Base-by-base conservation (phyloP, 2,888 invertebrate genomes). In the Oxytorus armatus region DNA sequence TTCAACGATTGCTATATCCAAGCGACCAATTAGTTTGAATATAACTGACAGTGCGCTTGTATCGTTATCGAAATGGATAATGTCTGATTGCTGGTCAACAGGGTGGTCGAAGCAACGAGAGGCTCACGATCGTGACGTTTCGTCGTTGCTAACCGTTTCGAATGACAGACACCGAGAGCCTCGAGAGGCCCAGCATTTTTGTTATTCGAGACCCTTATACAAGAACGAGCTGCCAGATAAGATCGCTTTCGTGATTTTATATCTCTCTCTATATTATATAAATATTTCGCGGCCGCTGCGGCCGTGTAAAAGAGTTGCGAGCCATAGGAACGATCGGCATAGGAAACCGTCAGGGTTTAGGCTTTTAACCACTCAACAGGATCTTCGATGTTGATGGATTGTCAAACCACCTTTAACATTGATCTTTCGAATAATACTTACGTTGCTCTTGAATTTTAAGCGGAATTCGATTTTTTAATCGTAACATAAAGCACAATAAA, bases 161-260 rank as follows among this genome's bases (percentile, higher is more conserved):
- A 82, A 86, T 88, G 86, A 74, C 88, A 14, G 83, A 85, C 79
- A 83, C 86, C 73, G 65, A 33, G 65, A 33, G 44, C 39, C 33
- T 18, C 42, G 70, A 55, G 3, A 5, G 51, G 16, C 55, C 16
- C 8, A 53, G 21, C n/a, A 8, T 25, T 63, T 69, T 66, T 72
- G 75, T 72, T 61, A 79, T 72, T 61, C 44, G 76, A 79, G 51
- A 76, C 61, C 16, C 33, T 53, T 33, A 42, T 61, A 53, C 29
- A 5, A 29, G 44, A 47, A 44, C 49, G 51, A 65, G 25, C 47
- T 79, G 39, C 21, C 61, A 57, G 55, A n/a, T n/a, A n/a, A n/a
- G n/a, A n/a, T n/a, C n/a, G n/a, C n/a, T n/a, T n/a, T n/a, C n/a
- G n/a, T n/a, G n/a, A n/a, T n/a, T n/a, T n/a, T n/a, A n/a, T n/a